Base-by-base conservation (phyloP, 1,140 invertebrate genomes). In the Saxidomus purpurata region DNA sequence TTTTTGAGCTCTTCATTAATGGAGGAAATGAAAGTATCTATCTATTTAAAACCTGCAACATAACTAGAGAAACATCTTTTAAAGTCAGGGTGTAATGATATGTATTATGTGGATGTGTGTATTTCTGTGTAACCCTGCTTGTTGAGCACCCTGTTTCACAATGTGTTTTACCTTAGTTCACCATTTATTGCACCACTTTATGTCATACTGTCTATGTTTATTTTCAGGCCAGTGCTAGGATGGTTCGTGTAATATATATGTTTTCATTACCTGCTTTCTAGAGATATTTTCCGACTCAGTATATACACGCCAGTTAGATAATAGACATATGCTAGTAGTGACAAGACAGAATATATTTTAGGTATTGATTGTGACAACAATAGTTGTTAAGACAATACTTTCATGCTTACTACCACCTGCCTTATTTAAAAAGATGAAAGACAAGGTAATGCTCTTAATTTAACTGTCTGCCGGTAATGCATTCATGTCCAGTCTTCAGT, bases 221-320 rank as follows among this genome's bases (percentile, higher is more conserved):
- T 38, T 71, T 71, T 71, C 67, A 71, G 67, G 34, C 67, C 67
- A 71, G 34, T 71, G 67, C 67, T 71, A 71, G 67, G 67, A 71
- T 34, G 34, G 36, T 71, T 71, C 34, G 4, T 38, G 67, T 71
- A 38, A 38, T 38, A 71, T 71, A 31, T 71, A 28, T 71, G 22
- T 71, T 71, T 38, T 71, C 28, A 28, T 71, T 19, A 17, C 67
- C 67, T 71, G 67, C 67, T 71, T 71, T 38, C 1, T 71, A 71
- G 67, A 71, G 34, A 71, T 38, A 71, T 71, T 17, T 40, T 67
- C 61, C 11, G 28, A 28, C 25, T 11, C n/a, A 31, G 31, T 67
- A 28, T 67, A 25, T 71, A 40, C 36, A 71, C 28, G 67, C 67
- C 67, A 71, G 67, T 9, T 67, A 67, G 61, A 67, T 2, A 6